Evolutionary conservation across 2,888 invertebrate species (phyloP).

Genomic region (Calameuta filiformis): DNA sequence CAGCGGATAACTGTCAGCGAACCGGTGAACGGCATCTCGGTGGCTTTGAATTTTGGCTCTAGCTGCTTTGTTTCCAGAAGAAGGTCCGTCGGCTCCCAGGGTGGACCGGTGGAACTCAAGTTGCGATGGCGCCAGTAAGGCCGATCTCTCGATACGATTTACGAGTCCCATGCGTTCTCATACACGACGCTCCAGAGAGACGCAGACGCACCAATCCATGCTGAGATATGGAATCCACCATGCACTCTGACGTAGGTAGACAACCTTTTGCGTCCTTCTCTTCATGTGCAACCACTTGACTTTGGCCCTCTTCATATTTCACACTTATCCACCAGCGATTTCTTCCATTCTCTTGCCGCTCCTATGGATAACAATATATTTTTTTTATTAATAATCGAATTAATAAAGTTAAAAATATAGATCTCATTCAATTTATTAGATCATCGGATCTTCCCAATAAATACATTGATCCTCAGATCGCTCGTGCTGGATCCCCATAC

Average conservation of each 20-base stretch:
- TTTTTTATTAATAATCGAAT: neutral
- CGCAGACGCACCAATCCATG: neutral
- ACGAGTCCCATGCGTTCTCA: slow-evolving; percentile 33
- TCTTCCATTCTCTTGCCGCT: slow-evolving; percentile 8
- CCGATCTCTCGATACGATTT: slow-evolving; percentile 30
- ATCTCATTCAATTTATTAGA: neutral
- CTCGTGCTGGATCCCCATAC: neutral
- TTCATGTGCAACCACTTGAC: slow-evolving; percentile 45
- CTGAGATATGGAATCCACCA: slow-evolving; percentile 2
- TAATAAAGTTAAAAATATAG: neutral
- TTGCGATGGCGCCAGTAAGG: slow-evolving; percentile 31
- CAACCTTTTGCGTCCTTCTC: slow-evolving; percentile 13
- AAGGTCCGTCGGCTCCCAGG: neutral
- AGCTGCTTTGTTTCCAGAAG: neutral
- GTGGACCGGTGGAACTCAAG: neutral
- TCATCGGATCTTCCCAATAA: neutral
- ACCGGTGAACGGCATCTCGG: neutral
- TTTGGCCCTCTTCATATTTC: slow-evolving; percentile 35
- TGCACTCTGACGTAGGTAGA: slow-evolving; percentile 37
- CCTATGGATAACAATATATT: neutral
- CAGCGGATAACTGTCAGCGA: neutral
- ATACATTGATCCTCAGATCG: neutral
- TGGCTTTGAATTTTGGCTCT: neutral
- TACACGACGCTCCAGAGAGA: neutral
- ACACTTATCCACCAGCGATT: slow-evolving; percentile 28